Evolutionary conservation across 2,888 invertebrate genomes (phyloP), one percentile per base, ranked within the genome.

Genomic region (Ceriagrion tenellum): DNA sequence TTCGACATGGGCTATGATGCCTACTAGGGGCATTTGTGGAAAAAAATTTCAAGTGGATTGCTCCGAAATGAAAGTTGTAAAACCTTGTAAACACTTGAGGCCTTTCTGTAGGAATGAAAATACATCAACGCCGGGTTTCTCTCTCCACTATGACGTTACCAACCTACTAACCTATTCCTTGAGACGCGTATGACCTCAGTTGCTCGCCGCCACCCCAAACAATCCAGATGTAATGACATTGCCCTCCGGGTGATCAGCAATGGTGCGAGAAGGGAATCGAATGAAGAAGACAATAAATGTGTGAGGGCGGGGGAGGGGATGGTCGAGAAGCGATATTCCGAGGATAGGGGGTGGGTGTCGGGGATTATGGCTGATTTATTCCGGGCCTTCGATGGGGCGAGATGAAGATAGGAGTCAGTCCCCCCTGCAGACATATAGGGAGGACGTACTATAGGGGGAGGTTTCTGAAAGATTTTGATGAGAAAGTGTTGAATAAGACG

Each of bases 281-380:
- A 69, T 93, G 23, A 26, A 47, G 69, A 93, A 35, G 91, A 40
- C 40, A 26, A 13, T 59, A 20, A 59, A 59, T 59, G 59, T 12
- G 23, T 26, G 26, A 30, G 26, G 16, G 16, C 40, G 93, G 89
- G 55, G 55, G 47, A 10, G 40, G 40, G 81, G 30, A 30, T n/a
- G 26, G 23, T 18, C 16, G 16, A n/a, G 47, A 40, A 13, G 8
- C 30, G 81, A 35, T 35, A 35, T 30, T 16, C 35, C 3, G 81
- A 47, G 10, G 23, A 55, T 30, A 91, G 23, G 30, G 63, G 91
- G 40, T 35, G 59, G 93, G 69, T 69, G 35, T 47, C 35, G 93
- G 40, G 91, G 93, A 93, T 93, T 93, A 93, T n/a, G 93, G 69
- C 74, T 93, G 93, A 93, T 93, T 93, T 93, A 93, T 93, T 93